Conservation (phyloP, 2,888 invertebrate genomes). For the Dugesia japonica region DNA sequence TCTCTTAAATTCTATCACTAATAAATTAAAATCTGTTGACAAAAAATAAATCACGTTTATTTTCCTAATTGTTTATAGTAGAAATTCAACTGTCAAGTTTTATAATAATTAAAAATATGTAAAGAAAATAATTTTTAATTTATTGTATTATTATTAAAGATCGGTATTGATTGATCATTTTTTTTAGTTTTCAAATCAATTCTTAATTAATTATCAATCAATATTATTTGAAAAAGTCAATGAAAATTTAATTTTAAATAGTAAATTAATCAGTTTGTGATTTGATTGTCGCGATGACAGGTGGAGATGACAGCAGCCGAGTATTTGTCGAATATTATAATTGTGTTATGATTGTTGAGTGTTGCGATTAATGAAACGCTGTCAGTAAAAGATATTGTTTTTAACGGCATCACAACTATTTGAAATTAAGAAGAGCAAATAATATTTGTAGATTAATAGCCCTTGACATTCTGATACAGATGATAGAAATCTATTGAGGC, state of each 20-base stretch:
- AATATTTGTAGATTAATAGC: constrained; percentile 11
- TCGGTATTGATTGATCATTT: too few species aligned
- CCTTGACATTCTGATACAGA: constrained; percentile 13
- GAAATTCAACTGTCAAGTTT: too few species aligned
- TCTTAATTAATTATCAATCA: background rate
- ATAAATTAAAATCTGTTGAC: too few species aligned
- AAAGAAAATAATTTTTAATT: too few species aligned
- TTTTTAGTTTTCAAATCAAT: too few species aligned
- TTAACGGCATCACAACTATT: background rate
- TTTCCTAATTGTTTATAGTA: too few species aligned
- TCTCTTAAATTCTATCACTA: too few species aligned
- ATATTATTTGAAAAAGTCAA: background rate
- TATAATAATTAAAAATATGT: too few species aligned
- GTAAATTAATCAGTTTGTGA: constrained; percentile 13
- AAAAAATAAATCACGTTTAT: too few species aligned
- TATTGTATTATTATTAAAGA: too few species aligned
- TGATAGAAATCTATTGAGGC: background rate
- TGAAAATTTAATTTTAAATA: constrained; percentile 11
- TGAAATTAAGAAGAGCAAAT: background rate
- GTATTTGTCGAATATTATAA: background rate
- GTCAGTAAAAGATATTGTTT: background rate
- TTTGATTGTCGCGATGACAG: constrained; percentile 11
- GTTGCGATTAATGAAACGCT: background rate
- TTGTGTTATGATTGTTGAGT: background rate
- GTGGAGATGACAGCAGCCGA: constrained; percentile 6